Evolutionary conservation across 2,797 vertebrate genomes (phyloP).

Genomic region (Helarctos malayanus): DNA sequence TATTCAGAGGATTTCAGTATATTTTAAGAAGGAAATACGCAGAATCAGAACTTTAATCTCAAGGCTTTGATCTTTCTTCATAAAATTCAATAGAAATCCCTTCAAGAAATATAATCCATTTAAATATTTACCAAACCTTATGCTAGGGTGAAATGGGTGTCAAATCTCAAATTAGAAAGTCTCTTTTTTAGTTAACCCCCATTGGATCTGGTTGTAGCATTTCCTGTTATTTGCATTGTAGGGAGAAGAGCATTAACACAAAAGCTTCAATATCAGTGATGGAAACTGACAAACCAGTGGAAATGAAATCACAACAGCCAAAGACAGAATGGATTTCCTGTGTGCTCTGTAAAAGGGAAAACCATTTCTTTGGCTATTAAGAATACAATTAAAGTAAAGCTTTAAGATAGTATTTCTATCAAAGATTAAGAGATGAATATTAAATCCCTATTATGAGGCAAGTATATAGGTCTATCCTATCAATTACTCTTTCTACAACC

Average conservation of each 20-base stretch:
- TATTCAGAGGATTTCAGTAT: not conserved
- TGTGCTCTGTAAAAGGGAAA: not conserved
- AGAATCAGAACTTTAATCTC: constrained; percentile 63
- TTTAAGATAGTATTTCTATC: not conserved
- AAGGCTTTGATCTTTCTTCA: constrained; percentile 76
- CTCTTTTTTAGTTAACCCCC: constrained; percentile 74
- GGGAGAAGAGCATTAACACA: constrained; percentile 66
- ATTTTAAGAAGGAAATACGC: not conserved
- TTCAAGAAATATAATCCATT: constrained; percentile 72
- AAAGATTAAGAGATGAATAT: not conserved
- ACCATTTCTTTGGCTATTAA: not conserved
- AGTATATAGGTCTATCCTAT: not conserved
- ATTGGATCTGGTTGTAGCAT: constrained; percentile 61
- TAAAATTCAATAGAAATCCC: constrained; percentile 79
- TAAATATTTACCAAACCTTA: constrained; percentile 86
- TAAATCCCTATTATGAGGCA: not conserved
- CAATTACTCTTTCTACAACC: not conserved
- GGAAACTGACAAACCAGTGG: not conserved
- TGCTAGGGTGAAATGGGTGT: constrained; percentile 70
- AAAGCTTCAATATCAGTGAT: not conserved
- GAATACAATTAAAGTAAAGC: not conserved
- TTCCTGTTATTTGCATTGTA: constrained; percentile 76
- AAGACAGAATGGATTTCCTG: not conserved
- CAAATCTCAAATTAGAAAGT: constrained; percentile 82
- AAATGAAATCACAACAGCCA: constrained; percentile 28